phyloP scores from a whole-genome alignment of 2,888 invertebrate genomes.

The Ischnura elegans region DNA sequence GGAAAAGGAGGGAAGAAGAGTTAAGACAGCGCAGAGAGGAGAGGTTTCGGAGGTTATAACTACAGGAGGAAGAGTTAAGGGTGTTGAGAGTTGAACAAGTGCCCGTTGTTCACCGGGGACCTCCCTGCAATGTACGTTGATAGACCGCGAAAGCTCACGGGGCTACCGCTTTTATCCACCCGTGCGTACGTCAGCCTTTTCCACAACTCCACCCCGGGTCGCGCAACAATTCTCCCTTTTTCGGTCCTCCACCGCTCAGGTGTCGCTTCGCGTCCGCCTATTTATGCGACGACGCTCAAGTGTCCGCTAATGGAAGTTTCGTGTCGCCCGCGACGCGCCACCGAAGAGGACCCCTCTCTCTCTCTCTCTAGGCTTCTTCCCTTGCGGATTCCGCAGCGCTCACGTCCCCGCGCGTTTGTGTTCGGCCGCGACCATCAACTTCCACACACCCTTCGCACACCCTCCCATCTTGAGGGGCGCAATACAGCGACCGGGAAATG shows the following conservation, averaged over 20 bases:
- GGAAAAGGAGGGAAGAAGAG: background rate
- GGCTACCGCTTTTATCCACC: constrained; percentile 55
- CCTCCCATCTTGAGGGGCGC: background rate
- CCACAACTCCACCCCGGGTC: background rate
- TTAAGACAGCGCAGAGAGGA: too few species aligned
- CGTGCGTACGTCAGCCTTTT: background rate
- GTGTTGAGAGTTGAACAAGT: constrained; percentile 19
- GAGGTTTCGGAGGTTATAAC: too few species aligned
- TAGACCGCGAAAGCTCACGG: constrained; percentile 24
- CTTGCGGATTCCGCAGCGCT: background rate
- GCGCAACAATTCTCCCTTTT: background rate
- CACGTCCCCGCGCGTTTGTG: background rate
- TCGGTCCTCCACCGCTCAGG: constrained; percentile 16
- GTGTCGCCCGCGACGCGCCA: constrained; percentile 32
- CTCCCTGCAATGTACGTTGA: constrained; percentile 33
- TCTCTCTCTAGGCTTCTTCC: background rate
- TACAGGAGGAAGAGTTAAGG: background rate
- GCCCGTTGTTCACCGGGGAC: constrained; percentile 44
- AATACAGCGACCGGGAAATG: background rate
- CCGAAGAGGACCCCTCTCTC: background rate
- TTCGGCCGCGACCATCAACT: background rate
- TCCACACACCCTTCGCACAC: background rate
- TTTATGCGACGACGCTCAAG: constrained; percentile 41
- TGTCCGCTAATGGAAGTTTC: constrained; percentile 60
- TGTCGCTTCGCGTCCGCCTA: constrained; percentile 20